phyloP scores from a whole-genome alignment of 2,797 vertebrate species.

The Choloepus didactylus region DNA sequence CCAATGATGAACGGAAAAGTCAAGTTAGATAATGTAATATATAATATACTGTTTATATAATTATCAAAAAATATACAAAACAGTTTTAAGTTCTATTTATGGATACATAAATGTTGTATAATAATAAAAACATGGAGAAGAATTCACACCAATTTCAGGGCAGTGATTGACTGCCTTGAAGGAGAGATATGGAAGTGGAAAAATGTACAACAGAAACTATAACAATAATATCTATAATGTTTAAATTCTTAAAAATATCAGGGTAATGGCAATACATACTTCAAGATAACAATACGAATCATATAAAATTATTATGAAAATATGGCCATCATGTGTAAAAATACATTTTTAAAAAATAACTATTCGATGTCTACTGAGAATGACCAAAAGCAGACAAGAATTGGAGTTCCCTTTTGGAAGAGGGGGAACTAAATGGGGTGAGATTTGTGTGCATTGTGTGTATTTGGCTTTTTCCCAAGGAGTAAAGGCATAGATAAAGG shows the following conservation, averaged over 20 bases:
- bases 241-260: conserved; percentile 11
- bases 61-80: not conserved
- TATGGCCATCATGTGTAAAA: no score
- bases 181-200: not conserved
- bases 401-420: no score
- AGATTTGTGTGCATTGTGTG: no score
- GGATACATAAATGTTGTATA: not conserved
- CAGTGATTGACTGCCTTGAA: not conserved
- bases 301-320: no score
- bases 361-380: no score
- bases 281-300: not conserved
- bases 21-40: not conserved
- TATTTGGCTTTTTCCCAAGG: no score
- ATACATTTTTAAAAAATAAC: no score
- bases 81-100: not conserved
- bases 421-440: no score
- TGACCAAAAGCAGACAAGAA: no score
- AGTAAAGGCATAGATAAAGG: no score
- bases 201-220: not conserved
- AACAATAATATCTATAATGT: not conserved
- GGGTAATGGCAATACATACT: not conserved
- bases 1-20: not conserved
- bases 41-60: not conserved
- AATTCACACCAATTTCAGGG: not conserved
- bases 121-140: not conserved